A percentile compares a stretch with the other conserved stretches of the same genome.
phyloP scores from a whole-genome alignment of 2,113 vertebrate species.

The Eclectus roratus region DNA sequence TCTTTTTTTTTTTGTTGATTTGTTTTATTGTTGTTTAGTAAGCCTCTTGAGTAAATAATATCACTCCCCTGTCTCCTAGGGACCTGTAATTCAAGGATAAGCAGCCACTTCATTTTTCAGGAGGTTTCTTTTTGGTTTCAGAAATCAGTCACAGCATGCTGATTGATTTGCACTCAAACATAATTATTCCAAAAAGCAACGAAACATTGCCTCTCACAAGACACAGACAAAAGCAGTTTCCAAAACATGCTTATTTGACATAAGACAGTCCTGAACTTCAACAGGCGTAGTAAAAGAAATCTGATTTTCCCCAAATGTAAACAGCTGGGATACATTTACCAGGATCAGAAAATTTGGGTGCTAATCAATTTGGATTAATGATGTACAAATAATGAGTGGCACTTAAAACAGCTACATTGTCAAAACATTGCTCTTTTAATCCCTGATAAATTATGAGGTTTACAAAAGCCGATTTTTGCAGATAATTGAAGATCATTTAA shows the following conservation, averaged over 20 bases:
- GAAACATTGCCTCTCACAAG: constrained; percentile 32
- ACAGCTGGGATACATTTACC: constrained; percentile 43
- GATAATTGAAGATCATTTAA: constrained; percentile 70
- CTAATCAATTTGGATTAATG: constrained; percentile 70
- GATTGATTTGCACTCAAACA: constrained; percentile 60
- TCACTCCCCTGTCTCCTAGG: background rate
- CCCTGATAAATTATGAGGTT: constrained; percentile 75
- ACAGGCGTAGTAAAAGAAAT: constrained; percentile 34
- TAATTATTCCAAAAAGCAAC: constrained; percentile 55
- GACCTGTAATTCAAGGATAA: background rate
- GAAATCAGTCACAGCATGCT: constrained; percentile 13
- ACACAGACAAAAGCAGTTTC: constrained; percentile 41
- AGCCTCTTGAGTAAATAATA: background rate
- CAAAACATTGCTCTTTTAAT: constrained; percentile 78
- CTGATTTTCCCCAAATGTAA: constrained; percentile 65
- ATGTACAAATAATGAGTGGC: constrained; percentile 69
- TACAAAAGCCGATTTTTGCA: constrained; percentile 69
- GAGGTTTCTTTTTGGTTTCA: constrained; percentile 24
- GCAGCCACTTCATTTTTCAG: background rate
- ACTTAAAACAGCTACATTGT: constrained; percentile 71
- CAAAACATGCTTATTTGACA: constrained; percentile 50
- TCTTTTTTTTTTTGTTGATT: background rate
- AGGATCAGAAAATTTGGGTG: constrained; percentile 58
- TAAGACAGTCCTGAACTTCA: constrained; percentile 53
- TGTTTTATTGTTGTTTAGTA: background rate